Conservation (phyloP, 1,140 invertebrate genomes). For the Pseudomyrmex pallidus region DNA sequence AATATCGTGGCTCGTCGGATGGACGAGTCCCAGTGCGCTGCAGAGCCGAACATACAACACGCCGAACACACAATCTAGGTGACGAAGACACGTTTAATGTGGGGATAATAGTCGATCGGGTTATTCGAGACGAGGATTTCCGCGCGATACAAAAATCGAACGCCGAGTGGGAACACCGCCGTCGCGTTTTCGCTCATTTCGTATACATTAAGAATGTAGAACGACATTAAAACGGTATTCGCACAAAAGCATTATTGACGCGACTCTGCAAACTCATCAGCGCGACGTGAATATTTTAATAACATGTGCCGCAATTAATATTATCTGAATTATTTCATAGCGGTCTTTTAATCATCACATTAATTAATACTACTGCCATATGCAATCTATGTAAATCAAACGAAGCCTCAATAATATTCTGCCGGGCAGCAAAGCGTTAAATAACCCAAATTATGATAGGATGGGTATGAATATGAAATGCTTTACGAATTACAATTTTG, state of each 20-base stretch:
- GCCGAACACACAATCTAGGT: background rate
- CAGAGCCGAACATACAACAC: background rate
- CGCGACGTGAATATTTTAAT: conserved; percentile 59
- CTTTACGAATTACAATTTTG: conserved; percentile 59
- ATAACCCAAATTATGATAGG: conserved; percentile 59
- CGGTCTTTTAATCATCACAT: conserved; percentile 61
- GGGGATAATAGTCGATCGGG: conserved; percentile 32
- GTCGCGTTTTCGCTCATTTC: conserved; percentile 11
- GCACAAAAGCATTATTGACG: conserved; percentile 51
- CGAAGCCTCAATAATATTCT: conserved; percentile 59
- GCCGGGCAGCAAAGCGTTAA: conserved; percentile 52
- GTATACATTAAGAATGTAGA: conserved; percentile 42
- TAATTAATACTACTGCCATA: conserved; percentile 61
- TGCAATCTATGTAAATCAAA: conserved; percentile 61
- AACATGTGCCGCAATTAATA: conserved; percentile 61
- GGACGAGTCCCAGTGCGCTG: conserved; percentile 7
- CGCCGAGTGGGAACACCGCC: background rate
- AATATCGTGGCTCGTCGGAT: conserved; percentile 56
- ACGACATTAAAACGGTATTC: conserved; percentile 26
- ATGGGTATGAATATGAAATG: conserved; percentile 56
- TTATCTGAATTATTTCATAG: conserved; percentile 60
- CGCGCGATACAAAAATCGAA: background rate
- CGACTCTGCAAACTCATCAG: conserved; percentile 47
- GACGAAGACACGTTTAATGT: conserved; percentile 53
- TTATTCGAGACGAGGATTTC: conserved; percentile 10